phyloP scores from a whole-genome alignment of 2,113 vertebrate genomes.

The Micronycteris hirsuta region DNA sequence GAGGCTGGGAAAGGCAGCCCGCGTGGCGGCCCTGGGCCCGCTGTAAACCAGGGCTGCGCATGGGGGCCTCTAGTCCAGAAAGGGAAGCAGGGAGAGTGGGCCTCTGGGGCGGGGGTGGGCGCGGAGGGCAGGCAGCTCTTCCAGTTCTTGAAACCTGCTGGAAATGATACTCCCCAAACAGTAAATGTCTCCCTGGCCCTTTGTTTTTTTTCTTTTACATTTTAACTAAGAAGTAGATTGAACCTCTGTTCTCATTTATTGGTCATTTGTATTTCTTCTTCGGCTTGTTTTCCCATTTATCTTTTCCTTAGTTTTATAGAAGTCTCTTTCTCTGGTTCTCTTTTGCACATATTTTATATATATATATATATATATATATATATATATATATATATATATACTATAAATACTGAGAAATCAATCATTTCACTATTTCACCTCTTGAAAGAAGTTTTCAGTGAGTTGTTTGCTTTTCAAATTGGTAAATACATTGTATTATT shows the following conservation, averaged over 20 bases:
- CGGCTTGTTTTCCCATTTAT: not conserved
- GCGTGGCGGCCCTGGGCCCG: too few species aligned
- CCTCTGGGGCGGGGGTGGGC: too few species aligned
- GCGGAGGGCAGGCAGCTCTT: rapidly evolving
- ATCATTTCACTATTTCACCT: not conserved
- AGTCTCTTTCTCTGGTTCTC: not conserved
- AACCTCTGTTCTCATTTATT: not conserved
- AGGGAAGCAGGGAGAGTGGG: not conserved
- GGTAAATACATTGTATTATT: not conserved
- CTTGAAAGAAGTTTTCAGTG: not conserved
- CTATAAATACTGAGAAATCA: not conserved
- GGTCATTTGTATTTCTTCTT: not conserved
- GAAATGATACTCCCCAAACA: not conserved
- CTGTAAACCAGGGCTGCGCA: too few species aligned
- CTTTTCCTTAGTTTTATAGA: not conserved
- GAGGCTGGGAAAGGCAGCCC: too few species aligned
- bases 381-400: too few species aligned
- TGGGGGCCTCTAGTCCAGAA: too few species aligned
- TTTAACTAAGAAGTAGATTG: not conserved
- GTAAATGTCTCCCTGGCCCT: not conserved
- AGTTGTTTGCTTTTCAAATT: not conserved
- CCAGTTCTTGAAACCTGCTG: not conserved
- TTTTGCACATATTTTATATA: not conserved
- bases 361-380: too few species aligned
- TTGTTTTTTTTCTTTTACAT: too few species aligned